Evolutionary conservation across 2,888 invertebrate species (phyloP).

Genomic region (Drosophila kokeensis): DNA sequence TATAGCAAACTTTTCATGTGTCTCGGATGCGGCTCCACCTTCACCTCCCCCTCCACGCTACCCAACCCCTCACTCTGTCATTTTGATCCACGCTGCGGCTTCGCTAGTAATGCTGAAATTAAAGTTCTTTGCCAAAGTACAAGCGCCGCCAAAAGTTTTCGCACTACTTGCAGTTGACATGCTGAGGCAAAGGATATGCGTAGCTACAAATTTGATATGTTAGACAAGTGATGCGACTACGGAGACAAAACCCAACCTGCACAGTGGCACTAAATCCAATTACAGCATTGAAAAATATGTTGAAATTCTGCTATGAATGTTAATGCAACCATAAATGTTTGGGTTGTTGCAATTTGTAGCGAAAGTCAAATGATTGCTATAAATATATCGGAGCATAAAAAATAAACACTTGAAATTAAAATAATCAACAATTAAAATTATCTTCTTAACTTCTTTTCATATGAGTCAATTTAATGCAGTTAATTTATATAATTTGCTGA

Average conservation of each 20-base stretch:
- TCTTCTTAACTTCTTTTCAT: background rate
- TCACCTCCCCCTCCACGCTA: background rate
- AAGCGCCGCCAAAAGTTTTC: slow-evolving; percentile 70
- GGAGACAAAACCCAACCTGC: slow-evolving; percentile 13
- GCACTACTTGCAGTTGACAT: slow-evolving; percentile 69
- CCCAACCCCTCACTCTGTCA: background rate
- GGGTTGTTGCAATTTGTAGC: background rate
- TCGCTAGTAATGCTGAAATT: slow-evolving; percentile 73
- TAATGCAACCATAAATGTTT: background rate
- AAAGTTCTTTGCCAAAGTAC: slow-evolving; percentile 77
- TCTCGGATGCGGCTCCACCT: slow-evolving; percentile 30
- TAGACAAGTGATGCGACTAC: slow-evolving; percentile 69
- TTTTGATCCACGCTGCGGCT: slow-evolving; percentile 23
- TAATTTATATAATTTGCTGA: background rate
- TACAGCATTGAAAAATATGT: background rate
- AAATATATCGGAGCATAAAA: background rate
- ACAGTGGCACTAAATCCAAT: slow-evolving; percentile 32
- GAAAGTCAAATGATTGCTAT: background rate
- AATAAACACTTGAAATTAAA: background rate
- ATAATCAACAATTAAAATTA: background rate
- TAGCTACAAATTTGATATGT: slow-evolving; percentile 79
- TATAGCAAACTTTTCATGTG: slow-evolving; percentile 72
- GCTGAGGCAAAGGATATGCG: slow-evolving; percentile 74
- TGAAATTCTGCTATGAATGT: background rate
- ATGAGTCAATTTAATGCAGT: background rate